phyloP scores from a whole-genome alignment of 1,140 invertebrate genomes.

The Ostrea edulis region DNA sequence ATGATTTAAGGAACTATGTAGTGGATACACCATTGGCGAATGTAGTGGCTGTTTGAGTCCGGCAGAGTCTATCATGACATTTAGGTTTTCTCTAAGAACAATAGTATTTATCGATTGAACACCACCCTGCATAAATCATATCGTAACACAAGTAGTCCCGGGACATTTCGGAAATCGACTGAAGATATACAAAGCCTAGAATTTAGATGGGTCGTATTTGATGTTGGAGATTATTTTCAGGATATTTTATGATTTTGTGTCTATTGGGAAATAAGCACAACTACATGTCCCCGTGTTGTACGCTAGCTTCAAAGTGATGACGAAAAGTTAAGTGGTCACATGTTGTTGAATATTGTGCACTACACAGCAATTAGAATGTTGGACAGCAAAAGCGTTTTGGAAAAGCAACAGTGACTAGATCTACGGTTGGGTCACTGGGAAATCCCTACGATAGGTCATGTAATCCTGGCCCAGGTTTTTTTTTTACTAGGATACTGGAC shows the following conservation, averaged over 20 bases:
- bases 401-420: neutral
- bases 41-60: neutral
- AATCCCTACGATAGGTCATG: too few species aligned
- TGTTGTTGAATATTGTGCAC: neutral
- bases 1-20: neutral
- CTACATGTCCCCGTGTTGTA: neutral
- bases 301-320: neutral
- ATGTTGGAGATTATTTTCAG: neutral
- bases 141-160: neutral
- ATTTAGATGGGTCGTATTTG: neutral
- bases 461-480: too few species aligned
- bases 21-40: neutral
- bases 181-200: neutral
- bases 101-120: neutral
- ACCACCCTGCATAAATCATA: neutral
- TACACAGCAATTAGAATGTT: neutral
- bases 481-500: too few species aligned
- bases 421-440: too few species aligned
- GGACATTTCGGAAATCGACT: neutral
- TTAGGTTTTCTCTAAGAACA: neutral
- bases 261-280: conserved; percentile 19
- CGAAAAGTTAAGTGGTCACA: neutral
- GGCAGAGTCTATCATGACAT: neutral
- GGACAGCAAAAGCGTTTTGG: neutral
- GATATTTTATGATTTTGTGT: neutral